A percentile compares a stretch with the other conserved stretches of the same genome.
Evolutionary conservation across 2,797 vertebrate genomes (phyloP).

Genomic region (Phaenicophaeus curvirostris): DNA sequence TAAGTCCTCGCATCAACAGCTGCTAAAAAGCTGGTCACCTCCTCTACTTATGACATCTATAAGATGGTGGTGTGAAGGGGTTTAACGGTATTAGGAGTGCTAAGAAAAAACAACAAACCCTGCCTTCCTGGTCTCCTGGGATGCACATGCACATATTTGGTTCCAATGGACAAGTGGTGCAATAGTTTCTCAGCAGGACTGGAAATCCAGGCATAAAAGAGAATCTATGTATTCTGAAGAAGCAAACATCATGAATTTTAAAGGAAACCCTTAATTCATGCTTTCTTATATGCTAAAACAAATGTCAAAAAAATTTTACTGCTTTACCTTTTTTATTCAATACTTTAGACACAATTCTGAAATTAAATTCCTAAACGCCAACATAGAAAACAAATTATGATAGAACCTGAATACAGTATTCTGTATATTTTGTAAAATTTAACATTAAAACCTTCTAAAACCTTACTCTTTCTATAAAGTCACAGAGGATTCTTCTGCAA

Average conservation of each 20-base stretch:
- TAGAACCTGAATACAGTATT: conserved; percentile 37
- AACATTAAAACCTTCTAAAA: conserved; percentile 57
- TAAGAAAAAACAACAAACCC: not conserved
- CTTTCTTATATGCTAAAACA: not conserved
- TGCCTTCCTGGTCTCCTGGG: not conserved
- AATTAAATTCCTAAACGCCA: not conserved
- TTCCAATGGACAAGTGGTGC: not conserved
- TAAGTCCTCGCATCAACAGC: not conserved
- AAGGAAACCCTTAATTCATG: not conserved
- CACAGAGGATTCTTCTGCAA: not conserved
- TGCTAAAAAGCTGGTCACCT: not conserved
- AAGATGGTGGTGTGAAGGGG: not conserved
- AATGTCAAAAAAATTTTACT: not conserved
- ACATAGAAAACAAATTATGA: not conserved
- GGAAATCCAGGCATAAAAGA: not conserved
- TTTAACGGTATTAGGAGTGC: not conserved
- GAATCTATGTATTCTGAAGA: not conserved
- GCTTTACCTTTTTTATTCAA: not conserved
- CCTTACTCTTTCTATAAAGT: conserved; percentile 20
- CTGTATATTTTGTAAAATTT: conserved; percentile 12
- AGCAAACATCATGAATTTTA: not conserved
- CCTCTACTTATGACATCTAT: not conserved
- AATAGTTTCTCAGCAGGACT: not conserved
- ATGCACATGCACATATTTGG: not conserved
- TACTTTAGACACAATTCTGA: conserved; percentile 5